A percentile compares a stretch with the other conserved stretches of the same genome.
Conservation (phyloP, 1,140 invertebrate species). For the Myzus persicae region DNA sequence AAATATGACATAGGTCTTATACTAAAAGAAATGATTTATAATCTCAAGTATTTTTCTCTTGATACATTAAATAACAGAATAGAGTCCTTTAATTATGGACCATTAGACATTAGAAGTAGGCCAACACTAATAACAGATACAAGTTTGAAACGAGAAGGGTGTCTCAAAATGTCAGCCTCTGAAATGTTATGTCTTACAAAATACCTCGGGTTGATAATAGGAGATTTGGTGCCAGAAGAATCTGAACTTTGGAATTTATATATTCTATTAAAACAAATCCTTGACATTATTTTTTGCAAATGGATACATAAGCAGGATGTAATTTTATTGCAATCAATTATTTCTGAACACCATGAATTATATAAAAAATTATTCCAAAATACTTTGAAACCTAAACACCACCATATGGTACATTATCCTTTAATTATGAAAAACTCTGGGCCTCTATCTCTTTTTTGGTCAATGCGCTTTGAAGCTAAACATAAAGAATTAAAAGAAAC, state of each 20-base stretch:
- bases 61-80: conserved; percentile 9
- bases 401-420: neutral
- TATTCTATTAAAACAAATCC: neutral
- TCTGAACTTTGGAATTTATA: neutral
- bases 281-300: neutral
- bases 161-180: neutral
- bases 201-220: neutral
- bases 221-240: neutral
- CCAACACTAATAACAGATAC: neutral
- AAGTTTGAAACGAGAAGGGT: neutral
- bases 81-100: neutral
- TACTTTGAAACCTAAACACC: neutral
- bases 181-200: neutral
- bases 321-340: neutral
- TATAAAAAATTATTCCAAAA: neutral
- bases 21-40: neutral
- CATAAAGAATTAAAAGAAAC: no score
- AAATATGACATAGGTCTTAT: conserved; percentile 32
- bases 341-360: neutral
- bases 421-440: neutral
- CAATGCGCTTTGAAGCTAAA: no score
- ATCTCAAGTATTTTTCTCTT: neutral
- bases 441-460: neutral
- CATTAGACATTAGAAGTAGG: neutral
- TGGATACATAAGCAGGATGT: neutral